Conservation (phyloP, 2,797 vertebrate species). For the Mycteria americana region DNA sequence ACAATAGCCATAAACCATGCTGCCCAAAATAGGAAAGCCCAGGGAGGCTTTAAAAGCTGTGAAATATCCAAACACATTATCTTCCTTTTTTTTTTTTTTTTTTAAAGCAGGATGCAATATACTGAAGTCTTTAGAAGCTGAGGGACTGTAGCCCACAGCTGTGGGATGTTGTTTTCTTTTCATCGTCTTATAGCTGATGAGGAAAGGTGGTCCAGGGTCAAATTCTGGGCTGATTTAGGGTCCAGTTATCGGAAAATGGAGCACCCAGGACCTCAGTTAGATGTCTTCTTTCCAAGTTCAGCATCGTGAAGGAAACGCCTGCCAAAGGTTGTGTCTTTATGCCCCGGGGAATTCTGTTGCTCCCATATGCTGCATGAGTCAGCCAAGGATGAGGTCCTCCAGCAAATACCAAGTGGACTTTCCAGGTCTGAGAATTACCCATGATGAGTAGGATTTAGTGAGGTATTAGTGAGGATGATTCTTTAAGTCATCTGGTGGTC, state of each 20-base stretch:
- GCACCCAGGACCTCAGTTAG: neutral
- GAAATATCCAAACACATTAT: conserved; percentile 62
- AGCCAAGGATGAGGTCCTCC: neutral
- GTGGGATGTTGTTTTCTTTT: neutral
- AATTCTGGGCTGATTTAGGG: neutral
- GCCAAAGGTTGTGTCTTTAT: neutral
- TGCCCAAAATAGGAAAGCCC: conserved; percentile 69
- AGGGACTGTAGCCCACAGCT: neutral
- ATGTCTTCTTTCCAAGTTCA: neutral
- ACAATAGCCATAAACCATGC: conserved; percentile 46
- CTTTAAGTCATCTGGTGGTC: neutral
- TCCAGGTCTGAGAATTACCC: conserved; percentile 43
- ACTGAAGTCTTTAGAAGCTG: conserved; percentile 8
- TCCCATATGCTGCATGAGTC: neutral
- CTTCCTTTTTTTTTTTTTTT: neutral
- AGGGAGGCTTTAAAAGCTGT: conserved; percentile 75
- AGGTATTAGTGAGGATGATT: conserved; percentile 49
- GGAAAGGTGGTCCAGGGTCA: neutral
- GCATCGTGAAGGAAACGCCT: neutral
- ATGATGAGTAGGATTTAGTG: conserved; percentile 59
- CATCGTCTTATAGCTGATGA: neutral
- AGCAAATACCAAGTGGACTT: conserved; percentile 34
- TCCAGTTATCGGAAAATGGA: neutral
- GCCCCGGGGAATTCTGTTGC: neutral
- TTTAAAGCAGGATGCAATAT: conserved; percentile 37